A percentile compares a stretch with the other conserved stretches of the same genome.
These are phyloP conservation scores for Chiroxiphia lanceolata DNA, from an alignment of 2,797 vertebrate genomes.

Conservation along the genomic window DNA sequence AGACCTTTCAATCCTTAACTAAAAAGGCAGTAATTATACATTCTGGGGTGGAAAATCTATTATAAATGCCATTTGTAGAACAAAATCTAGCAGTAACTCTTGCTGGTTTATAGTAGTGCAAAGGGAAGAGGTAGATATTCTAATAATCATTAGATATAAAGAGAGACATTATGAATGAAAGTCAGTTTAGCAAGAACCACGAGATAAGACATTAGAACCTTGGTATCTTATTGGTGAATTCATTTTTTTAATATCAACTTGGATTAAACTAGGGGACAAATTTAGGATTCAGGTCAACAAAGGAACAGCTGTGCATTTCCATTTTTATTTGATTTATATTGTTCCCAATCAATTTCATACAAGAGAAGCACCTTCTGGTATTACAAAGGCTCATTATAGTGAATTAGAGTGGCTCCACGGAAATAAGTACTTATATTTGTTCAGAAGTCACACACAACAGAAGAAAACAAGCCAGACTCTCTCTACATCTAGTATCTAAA, in stretches of 20 bases:
- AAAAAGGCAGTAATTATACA: not conserved
- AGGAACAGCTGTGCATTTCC: not conserved
- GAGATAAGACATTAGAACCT: not conserved
- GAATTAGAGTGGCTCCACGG: not conserved
- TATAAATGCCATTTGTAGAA: not conserved
- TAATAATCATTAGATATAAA: not conserved
- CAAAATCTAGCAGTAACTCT: not conserved
- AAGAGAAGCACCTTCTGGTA: constrained; percentile 23
- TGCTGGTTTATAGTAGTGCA: not conserved
- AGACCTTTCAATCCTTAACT: not conserved
- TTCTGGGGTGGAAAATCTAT: not conserved
- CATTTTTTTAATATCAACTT: not conserved
- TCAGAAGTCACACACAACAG: not conserved
- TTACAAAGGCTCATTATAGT: not conserved
- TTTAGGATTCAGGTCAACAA: not conserved
- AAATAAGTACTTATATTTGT: not conserved
- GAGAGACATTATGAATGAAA: not conserved
- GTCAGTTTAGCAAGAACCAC: not conserved
- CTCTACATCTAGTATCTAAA: not conserved
- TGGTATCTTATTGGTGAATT: not conserved
- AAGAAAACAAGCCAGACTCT: not conserved
- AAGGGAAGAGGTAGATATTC: not conserved
- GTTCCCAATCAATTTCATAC: not conserved
- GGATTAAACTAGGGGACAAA: not conserved
- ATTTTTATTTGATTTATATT: constrained; percentile 10